Evolutionary conservation across 2,888 invertebrate genomes (phyloP).

Genomic region (Pediacus dermestoides): DNA sequence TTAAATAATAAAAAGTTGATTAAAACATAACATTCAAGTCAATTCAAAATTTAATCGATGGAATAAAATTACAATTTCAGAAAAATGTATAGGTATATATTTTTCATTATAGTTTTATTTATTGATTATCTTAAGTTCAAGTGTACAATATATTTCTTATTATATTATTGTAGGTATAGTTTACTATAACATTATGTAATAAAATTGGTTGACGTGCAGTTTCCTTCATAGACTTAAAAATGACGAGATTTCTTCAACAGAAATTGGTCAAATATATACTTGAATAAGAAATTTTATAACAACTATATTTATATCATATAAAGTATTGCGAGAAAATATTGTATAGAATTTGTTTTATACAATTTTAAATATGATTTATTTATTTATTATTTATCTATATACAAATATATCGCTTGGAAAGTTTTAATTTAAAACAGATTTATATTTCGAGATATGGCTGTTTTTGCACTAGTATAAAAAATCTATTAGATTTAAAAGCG

Average conservation of each 20-base stretch:
- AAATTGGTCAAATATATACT: constrained; percentile 23
- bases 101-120: too few species aligned
- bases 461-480: constrained; percentile 31
- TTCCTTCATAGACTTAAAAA: too few species aligned
- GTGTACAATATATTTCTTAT: too few species aligned
- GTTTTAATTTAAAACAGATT: constrained; percentile 38
- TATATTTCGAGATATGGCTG: constrained; percentile 26
- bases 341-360: constrained; percentile 25
- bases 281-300: constrained; percentile 21
- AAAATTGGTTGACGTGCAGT: too few species aligned
- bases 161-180: too few species aligned
- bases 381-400: constrained; percentile 19
- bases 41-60: too few species aligned
- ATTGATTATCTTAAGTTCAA: too few species aligned
- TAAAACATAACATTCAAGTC: too few species aligned
- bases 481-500: constrained; percentile 29
- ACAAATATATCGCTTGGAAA: constrained; percentile 26
- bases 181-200: too few species aligned
- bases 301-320: constrained; percentile 16
- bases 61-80: too few species aligned
- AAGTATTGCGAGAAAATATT: constrained; percentile 29
- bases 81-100: too few species aligned
- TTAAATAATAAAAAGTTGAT: too few species aligned
- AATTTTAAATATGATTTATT: constrained; percentile 18
- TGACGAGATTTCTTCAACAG: constrained; percentile 26